A percentile compares a stretch with the other conserved stretches of the same genome.
Evolutionary conservation across 2,797 vertebrate genomes (phyloP).

Genomic region (Graptemys geographica): DNA sequence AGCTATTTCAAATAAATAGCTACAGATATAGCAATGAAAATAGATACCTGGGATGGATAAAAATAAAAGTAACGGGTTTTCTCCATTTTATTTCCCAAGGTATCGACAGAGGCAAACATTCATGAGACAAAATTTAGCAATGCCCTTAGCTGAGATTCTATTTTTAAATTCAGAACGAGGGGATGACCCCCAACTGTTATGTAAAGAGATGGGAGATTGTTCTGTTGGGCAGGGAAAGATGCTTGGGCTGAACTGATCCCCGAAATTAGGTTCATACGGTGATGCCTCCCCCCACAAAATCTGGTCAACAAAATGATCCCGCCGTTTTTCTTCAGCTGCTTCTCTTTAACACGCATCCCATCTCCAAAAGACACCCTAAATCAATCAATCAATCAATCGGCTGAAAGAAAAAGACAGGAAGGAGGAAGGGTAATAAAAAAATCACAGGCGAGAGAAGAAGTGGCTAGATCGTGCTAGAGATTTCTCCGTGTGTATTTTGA

Average conservation of each 20-base stretch:
- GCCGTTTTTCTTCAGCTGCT: accelerated
- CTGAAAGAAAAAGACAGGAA: conserved; percentile 26
- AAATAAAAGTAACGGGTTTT: too few species aligned
- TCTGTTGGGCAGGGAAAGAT: neutral
- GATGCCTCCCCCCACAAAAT: neutral
- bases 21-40: neutral
- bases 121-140: neutral
- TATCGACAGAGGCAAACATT: neutral
- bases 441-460: neutral
- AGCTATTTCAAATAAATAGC: neutral
- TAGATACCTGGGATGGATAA: neutral
- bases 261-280: neutral
- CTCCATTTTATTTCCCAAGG: neutral
- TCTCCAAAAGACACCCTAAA: neutral
- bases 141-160: neutral
- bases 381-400: neutral
- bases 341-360: accelerated
- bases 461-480: accelerated
- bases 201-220: neutral
- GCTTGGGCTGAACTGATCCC: neutral
- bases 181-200: neutral
- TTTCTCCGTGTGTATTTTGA: neutral
- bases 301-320: neutral
- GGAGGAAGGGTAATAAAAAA: conserved; percentile 23
- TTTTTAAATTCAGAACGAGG: neutral